These are phyloP conservation scores for Metaphire vulgaris DNA, from an alignment of 1,140 invertebrate species.

Conservation along the genomic window DNA sequence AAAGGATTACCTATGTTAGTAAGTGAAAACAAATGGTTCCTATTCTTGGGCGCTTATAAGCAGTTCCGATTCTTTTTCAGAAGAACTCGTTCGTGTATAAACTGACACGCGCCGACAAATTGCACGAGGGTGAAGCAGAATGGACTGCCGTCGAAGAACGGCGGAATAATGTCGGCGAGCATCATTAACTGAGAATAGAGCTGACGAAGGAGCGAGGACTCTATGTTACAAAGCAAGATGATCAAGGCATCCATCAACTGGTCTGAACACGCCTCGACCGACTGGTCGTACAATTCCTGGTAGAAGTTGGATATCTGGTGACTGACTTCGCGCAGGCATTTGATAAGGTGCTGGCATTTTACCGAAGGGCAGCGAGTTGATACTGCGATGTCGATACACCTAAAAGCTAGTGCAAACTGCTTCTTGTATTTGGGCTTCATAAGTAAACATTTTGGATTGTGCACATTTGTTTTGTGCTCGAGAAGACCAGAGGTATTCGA, in stretches of 20 bases:
- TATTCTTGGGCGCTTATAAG: too few species aligned
- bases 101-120: constrained; percentile 24
- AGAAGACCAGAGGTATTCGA: neutral
- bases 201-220: neutral
- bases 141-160: constrained; percentile 20
- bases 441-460: neutral
- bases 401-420: constrained; percentile 4
- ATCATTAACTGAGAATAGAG: constrained; percentile 23
- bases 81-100: constrained; percentile 22
- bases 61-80: constrained; percentile 22
- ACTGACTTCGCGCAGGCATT: constrained; percentile 25
- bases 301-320: constrained; percentile 8
- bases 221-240: constrained; percentile 23
- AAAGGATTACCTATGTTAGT: too few species aligned
- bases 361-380: constrained; percentile 13
- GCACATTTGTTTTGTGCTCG: neutral
- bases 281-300: neutral
- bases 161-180: constrained; percentile 17
- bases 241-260: constrained; percentile 26
- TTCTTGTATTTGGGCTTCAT: constrained; percentile 16
- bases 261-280: constrained; percentile 14
- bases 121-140: constrained; percentile 28
- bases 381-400: constrained; percentile 3
- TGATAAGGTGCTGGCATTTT: constrained; percentile 18
- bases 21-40: too few species aligned